Evolutionary conservation across 2,797 vertebrate genomes (phyloP).

Genomic region (Aldrovandia affinis): DNA sequence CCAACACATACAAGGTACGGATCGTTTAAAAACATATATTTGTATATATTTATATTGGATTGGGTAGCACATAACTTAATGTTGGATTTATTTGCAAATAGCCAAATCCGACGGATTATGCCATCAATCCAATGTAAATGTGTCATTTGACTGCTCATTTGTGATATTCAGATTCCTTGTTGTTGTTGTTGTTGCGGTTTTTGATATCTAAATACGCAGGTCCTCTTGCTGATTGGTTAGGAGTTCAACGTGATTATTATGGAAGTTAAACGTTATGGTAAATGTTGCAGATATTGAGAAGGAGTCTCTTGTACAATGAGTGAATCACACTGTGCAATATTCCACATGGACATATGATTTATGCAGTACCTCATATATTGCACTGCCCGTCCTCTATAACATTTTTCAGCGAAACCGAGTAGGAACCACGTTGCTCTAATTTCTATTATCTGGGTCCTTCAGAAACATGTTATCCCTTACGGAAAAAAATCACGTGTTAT

Average conservation of each 20-base stretch:
- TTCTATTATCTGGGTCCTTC: background rate
- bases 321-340: background rate
- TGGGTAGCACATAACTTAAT: background rate
- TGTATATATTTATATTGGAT: background rate
- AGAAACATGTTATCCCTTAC: background rate
- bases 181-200: background rate
- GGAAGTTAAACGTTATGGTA: background rate
- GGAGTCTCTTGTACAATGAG: background rate
- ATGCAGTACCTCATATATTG: background rate
- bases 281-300: background rate
- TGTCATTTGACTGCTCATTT: background rate
- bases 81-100: too few relatives aligned
- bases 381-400: background rate
- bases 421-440: background rate
- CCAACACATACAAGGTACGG: constrained; percentile 95
- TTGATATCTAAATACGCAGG: background rate
- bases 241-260: background rate
- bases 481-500: too few relatives aligned
- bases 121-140: too few relatives aligned
- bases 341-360: background rate
- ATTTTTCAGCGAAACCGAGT: background rate
- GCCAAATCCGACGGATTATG: too few relatives aligned
- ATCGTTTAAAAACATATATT: background rate
- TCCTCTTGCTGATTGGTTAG: background rate
- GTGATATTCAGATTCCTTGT: background rate